Percentiles rank a stretch among this genome's conserved stretches.
Conservation (phyloP, 2,797 vertebrate genomes). For the Mergus octosetaceus region DNA sequence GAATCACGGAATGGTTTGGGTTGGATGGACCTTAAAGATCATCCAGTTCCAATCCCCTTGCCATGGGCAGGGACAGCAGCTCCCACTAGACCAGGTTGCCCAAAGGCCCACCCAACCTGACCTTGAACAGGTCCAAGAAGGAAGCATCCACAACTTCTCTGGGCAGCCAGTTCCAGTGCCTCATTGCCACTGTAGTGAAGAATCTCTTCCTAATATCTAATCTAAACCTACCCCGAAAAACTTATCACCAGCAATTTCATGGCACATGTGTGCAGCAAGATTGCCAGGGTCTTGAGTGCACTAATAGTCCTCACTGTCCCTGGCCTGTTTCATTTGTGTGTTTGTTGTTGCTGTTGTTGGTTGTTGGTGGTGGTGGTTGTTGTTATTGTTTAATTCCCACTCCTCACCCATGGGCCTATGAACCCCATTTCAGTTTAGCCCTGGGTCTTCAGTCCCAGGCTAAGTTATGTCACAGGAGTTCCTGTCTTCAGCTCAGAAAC, state of each 20-base stretch:
- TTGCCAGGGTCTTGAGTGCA: background rate
- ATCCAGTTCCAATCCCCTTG: too few relatives aligned
- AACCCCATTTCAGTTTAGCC: background rate
- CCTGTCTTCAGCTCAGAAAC: background rate
- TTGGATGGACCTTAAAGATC: too few relatives aligned
- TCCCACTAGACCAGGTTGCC: too few relatives aligned
- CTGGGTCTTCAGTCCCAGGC: background rate
- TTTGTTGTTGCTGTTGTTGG: background rate
- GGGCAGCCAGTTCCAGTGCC: too few relatives aligned
- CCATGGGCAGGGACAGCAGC: too few relatives aligned
- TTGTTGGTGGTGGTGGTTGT: background rate
- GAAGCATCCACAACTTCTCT: too few relatives aligned
- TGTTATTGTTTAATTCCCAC: background rate
- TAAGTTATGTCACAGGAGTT: background rate
- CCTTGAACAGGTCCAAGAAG: too few relatives aligned
- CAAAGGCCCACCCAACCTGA: too few relatives aligned
- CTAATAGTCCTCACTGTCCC: background rate
- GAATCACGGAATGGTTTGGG: too few relatives aligned
- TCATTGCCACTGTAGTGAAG: too few relatives aligned
- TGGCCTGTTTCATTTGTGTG: background rate
- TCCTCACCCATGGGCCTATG: background rate
- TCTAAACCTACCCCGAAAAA: too few relatives aligned
- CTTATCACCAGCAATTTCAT: background rate
- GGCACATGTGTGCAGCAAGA: background rate
- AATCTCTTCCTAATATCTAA: too few relatives aligned